Conservation (phyloP, 2,888 invertebrate species). For the Amphipoea oculea region DNA sequence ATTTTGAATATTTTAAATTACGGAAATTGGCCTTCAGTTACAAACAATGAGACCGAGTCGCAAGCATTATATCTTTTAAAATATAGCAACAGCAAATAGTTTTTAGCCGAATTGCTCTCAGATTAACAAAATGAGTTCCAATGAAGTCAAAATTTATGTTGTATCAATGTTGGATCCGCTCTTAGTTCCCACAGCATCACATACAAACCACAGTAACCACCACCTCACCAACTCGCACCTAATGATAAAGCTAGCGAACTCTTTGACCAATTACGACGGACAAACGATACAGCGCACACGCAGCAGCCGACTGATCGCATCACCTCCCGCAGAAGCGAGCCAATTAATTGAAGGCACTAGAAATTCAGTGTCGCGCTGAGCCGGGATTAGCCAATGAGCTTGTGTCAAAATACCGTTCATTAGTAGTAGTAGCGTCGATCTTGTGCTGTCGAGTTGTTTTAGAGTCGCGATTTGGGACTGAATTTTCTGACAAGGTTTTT, state of each 20-base stretch:
- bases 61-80: no score
- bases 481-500: neutral
- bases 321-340: slow-evolving; percentile 51
- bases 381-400: slow-evolving; percentile 57
- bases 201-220: slow-evolving; percentile 31
- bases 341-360: slow-evolving; percentile 65
- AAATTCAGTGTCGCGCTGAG: slow-evolving; percentile 59
- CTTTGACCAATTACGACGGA: slow-evolving; percentile 69
- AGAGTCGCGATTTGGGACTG: neutral
- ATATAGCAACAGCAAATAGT: no score
- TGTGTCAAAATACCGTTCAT: slow-evolving; percentile 55
- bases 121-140: neutral
- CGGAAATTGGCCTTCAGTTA: no score
- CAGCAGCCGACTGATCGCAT: slow-evolving; percentile 54
- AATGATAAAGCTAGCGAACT: slow-evolving; percentile 64
- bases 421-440: slow-evolving; percentile 34
- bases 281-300: slow-evolving; percentile 58
- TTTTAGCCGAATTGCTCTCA: neutral
- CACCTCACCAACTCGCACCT: slow-evolving; percentile 30
- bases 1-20: no score
- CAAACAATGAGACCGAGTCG: no score
- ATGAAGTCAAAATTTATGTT: neutral
- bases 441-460: slow-evolving; percentile 27
- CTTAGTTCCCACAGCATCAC: slow-evolving; percentile 18
- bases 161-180: neutral